Evolutionary conservation across 2,888 invertebrate genomes (phyloP), one percentile per base, ranked within the genome.

Genomic region (Caenorhabditis sp.): DNA sequence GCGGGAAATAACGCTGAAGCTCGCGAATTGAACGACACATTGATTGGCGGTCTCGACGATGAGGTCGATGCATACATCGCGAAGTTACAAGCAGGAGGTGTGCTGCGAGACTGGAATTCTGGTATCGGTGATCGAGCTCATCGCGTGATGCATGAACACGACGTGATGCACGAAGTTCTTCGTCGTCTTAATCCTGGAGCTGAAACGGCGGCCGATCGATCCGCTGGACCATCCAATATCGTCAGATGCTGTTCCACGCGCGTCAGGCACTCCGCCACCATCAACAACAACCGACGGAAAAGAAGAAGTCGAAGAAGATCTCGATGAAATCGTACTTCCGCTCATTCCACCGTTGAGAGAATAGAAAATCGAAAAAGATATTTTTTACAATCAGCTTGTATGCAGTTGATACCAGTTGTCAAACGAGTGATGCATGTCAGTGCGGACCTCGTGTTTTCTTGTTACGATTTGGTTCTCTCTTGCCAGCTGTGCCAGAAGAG

Each of bases 381-480:
- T 77, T 0, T 76, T 27, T 66, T 81, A 26, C 76, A 75, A 27
- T 66, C 64, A 12, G 73, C 81, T 0, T 79, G 79, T 62, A 66
- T 72, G 26, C 78, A 81, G 58, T 57, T 79, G 51, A 70, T 81
- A 61, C 77, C 78, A 8, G 69, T 81, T 0, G 71, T 78, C 26
- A 77, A 78, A 58, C 66, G 75, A 2, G 65, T 80, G 14, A 65
- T 80, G 54, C 62, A 70, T 23, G 57, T 75, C 8, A 62, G 68
- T 6, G 62, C 69, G 14, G 93, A 93, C 78, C 92, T 93, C 0
- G 93, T 94, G 0, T 93, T 92, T 83, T 91, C 92, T 82, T 92
- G 93, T 17, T 93, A 93, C 82, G 93, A 94, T 84, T 89, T 94
- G 0, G 88, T 94, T 5, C 92, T 92, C 0, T 92, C 4, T 92